Percentiles rank a stretch among this genome's conserved stretches.
Evolutionary conservation across 2,888 invertebrate species (phyloP).

Genomic region (Melanophora roralis): DNA sequence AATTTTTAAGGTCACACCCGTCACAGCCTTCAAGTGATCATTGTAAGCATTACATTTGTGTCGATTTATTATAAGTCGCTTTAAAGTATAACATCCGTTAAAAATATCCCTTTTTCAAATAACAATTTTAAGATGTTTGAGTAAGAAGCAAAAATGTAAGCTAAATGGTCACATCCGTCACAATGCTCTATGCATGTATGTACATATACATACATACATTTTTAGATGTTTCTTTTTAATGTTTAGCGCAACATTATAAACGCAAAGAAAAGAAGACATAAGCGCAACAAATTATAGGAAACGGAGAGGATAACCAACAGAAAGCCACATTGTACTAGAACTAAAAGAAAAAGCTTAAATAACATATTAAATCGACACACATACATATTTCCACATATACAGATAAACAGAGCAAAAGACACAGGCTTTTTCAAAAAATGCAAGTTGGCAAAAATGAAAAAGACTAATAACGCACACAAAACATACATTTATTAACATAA

Average conservation of each 20-base stretch:
- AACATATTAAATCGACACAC: slow-evolving; percentile 24
- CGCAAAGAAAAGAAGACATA: slow-evolving; percentile 44
- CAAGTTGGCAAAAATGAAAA: slow-evolving; percentile 55
- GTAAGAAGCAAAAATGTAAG: too few relatives aligned
- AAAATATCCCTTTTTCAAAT: too few relatives aligned
- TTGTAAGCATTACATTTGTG: too few relatives aligned
- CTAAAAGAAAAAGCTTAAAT: slow-evolving; percentile 43
- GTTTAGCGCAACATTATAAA: slow-evolving; percentile 10
- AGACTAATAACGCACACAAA: neutral
- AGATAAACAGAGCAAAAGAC: neutral
- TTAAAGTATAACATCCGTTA: too few relatives aligned
- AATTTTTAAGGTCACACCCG: too few relatives aligned
- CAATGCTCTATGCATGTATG: too few relatives aligned
- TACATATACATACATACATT: too few relatives aligned
- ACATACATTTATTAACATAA: slow-evolving; percentile 19
- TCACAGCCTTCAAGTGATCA: too few relatives aligned
- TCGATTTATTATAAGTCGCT: too few relatives aligned
- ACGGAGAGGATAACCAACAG: neutral
- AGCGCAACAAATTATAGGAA: slow-evolving; percentile 43
- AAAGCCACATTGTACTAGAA: neutral
- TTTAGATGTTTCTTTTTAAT: too few relatives aligned
- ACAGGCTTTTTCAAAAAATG: slow-evolving; percentile 22
- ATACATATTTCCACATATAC: neutral
- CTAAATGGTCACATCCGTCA: too few relatives aligned
- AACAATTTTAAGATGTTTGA: too few relatives aligned